Base-by-base conservation (phyloP, 2,888 invertebrate genomes). In the Agrochola litura region DNA sequence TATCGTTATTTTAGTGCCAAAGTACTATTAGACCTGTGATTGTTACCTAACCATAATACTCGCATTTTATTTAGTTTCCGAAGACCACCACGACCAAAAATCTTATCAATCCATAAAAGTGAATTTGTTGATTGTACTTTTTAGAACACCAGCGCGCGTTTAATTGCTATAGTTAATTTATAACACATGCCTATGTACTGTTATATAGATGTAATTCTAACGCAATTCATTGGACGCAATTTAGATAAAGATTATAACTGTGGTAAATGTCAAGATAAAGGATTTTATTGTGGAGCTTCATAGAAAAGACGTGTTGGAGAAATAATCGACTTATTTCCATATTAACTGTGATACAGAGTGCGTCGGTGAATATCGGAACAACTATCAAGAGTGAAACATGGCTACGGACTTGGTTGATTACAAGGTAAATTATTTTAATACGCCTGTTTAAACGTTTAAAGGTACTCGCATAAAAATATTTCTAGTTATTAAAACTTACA, bases 211-310 rank as follows among this genome's bases (percentile, higher is more conserved):
- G 70, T 73, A 80, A 90, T 89, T 91, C 86, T 87, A 90, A 89
- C 89, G 91, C 91, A 92, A 90, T 94, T 92, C 88, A 90, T 86
- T 89, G 87, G 91, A 91, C 89, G 93, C 89, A 93, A 95, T 95
- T 95, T 93, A 95, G 95, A 95, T 95, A 95, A 94, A 93, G 91
- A 93, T 93, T 92, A 93, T 93, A 37, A 91, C 91, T 90, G 93
- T 94, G 89, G 88, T 93, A 89, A 91, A 89, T 90, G 90, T 83
- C 88, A 88, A 93, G 95, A 96, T 96, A 96, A 95, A 94, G 92
- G 87, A 89, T 91, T 94, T 95, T 93, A 94, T 93, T 94, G 94
- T 93, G 88, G 88, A 86, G 90, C 89, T 89, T 91, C 88, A 90
- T 93, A 92, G 93, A 94, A 95, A 94, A 95, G 94, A 91, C 92